phyloP scores from a whole-genome alignment of 2,797 vertebrate species.

The Odontamblyopus rebecca region DNA sequence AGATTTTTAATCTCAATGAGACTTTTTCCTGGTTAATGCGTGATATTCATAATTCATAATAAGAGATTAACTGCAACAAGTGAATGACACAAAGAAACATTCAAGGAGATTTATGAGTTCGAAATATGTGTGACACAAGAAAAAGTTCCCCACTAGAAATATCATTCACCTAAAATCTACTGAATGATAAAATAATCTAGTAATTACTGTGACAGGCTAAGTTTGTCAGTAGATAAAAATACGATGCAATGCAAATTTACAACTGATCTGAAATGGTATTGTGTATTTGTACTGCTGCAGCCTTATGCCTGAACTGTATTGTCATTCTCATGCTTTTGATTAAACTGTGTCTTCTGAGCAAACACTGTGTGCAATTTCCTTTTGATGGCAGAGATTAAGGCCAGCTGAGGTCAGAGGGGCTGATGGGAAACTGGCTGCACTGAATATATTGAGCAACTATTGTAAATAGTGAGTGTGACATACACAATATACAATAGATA shows the following conservation, averaged over 20 bases:
- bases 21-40: too few relatives aligned
- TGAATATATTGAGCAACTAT: constrained; percentile 10
- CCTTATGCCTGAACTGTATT: neutral
- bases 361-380: constrained; percentile 18
- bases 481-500: neutral
- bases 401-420: neutral
- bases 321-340: constrained; percentile 12
- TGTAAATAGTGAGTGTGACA: neutral
- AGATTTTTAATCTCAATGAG: too few relatives aligned
- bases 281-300: neutral
- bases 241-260: neutral
- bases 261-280: neutral
- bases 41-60: too few relatives aligned
- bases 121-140: neutral
- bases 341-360: constrained; percentile 12
- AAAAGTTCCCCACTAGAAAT: neutral
- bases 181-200: neutral
- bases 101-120: too few relatives aligned
- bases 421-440: constrained; percentile 9
- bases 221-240: neutral
- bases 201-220: neutral
- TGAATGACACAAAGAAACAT: too few relatives aligned
- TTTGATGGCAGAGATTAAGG: constrained; percentile 31
- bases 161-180: neutral
- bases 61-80: too few relatives aligned